phyloP scores from a whole-genome alignment of 2,797 vertebrate species.

The Dicrostonyx torquatus region DNA sequence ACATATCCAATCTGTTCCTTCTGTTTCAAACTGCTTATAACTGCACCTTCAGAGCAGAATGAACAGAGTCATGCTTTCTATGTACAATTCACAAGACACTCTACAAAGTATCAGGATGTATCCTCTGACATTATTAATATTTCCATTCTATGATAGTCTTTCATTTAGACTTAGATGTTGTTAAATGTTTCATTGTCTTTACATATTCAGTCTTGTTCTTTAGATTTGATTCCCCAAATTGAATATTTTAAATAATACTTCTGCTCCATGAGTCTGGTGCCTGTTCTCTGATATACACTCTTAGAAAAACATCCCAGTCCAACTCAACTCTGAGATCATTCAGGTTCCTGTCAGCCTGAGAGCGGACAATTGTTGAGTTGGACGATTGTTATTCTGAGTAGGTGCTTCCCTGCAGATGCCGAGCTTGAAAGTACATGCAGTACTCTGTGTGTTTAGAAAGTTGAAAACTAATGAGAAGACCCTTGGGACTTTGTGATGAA shows the following conservation, averaged over 20 bases:
- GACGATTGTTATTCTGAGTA: not conserved
- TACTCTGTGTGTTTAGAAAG: not conserved
- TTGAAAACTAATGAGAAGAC: not conserved
- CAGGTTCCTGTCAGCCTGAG: not conserved
- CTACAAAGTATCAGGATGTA: accelerated
- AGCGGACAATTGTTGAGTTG: not conserved
- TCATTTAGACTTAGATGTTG: not conserved
- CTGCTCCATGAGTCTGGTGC: not conserved
- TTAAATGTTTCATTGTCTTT: not conserved
- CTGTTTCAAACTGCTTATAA: not conserved
- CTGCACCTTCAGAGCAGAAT: not conserved
- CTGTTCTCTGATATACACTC: not conserved
- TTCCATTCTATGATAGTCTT: not conserved
- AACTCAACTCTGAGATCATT: not conserved
- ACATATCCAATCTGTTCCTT: not conserved
- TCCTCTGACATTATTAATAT: not conserved
- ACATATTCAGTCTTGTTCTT: not conserved
- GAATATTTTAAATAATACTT: not conserved
- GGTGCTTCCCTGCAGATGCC: not conserved
- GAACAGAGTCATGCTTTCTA: not conserved
- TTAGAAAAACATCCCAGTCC: not conserved
- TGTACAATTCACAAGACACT: not conserved
- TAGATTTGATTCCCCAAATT: not conserved
- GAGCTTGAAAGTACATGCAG: not conserved
- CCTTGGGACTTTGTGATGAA: not conserved